Evolutionary conservation across 1,140 invertebrate species (phyloP).

Genomic region (Temnothorax longispinosus): DNA sequence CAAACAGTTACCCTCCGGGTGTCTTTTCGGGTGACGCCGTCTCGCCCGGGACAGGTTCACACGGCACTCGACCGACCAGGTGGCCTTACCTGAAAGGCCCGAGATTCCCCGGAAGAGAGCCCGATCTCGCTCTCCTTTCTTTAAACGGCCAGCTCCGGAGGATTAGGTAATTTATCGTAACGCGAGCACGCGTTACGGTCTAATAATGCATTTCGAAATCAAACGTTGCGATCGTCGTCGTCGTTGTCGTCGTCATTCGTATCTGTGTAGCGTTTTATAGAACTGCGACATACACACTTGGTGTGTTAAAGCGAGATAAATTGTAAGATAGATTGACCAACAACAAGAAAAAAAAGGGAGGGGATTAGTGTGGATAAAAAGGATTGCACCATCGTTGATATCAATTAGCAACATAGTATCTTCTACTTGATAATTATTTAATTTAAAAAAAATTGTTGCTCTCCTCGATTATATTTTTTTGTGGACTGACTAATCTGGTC

Average conservation of each 20-base stretch:
- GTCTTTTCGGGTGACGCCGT: constrained; percentile 69
- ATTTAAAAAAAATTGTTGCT: neutral
- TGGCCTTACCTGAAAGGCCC: constrained; percentile 72
- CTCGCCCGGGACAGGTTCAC: constrained; percentile 73
- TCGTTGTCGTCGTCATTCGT: neutral
- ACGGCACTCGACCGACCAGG: constrained; percentile 74
- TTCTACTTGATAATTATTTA: constrained; percentile 4
- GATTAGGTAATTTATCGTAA: constrained; percentile 51
- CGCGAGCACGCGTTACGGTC: constrained; percentile 42
- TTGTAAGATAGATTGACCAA: constrained; percentile 20
- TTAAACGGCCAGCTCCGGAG: constrained; percentile 13
- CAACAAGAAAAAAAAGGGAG: neutral
- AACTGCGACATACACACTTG: neutral
- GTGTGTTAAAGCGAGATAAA: neutral
- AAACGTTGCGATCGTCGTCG: neutral
- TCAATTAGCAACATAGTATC: constrained; percentile 35
- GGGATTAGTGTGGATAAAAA: neutral
- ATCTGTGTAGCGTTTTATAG: neutral
- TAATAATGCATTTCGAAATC: constrained; percentile 53
- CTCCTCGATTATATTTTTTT: neutral
- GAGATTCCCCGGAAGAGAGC: constrained; percentile 26
- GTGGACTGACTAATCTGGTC: neutral
- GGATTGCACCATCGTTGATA: neutral
- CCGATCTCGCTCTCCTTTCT: neutral
- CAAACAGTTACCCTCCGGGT: constrained; percentile 79